These are phyloP conservation scores for Eupeodes latifasciatus DNA, from an alignment of 2,888 invertebrate genomes.

Conservation along the genomic window DNA sequence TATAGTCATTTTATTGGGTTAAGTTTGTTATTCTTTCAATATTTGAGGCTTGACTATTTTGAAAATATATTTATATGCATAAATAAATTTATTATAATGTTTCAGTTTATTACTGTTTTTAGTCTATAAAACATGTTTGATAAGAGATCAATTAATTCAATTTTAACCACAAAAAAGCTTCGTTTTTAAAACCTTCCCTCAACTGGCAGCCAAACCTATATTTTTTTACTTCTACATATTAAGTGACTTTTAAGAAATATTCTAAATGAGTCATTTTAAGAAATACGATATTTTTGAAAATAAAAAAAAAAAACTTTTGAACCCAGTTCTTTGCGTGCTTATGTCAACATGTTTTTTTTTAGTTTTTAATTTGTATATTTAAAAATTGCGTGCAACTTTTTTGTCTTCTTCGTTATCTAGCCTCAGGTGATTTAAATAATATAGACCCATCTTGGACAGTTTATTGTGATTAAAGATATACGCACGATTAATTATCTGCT, in stretches of 20 bases:
- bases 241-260: background rate
- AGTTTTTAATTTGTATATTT: background rate
- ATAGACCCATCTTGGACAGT: background rate
- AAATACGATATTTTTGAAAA: background rate
- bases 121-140: background rate
- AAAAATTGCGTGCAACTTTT: background rate
- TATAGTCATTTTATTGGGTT: background rate
- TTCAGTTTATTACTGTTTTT: background rate
- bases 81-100: background rate
- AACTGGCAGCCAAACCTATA: background rate
- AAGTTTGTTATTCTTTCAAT: background rate
- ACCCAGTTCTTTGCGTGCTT: background rate
- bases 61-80: background rate
- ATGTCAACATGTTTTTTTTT: slow-evolving; percentile 1
- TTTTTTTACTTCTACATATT: background rate
- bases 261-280: slow-evolving; percentile 1
- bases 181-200: background rate
- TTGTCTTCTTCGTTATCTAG: background rate
- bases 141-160: background rate
- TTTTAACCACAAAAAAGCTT: background rate
- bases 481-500: background rate
- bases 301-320: background rate
- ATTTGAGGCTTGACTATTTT: background rate
- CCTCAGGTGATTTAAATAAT: slow-evolving; percentile 16
- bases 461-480: slow-evolving; percentile 4